Percentiles rank a stretch among this genome's conserved stretches.
phyloP scores from a whole-genome alignment of 53 echinoderm and acorn worm genomes.

The Actinopyga echinites region DNA sequence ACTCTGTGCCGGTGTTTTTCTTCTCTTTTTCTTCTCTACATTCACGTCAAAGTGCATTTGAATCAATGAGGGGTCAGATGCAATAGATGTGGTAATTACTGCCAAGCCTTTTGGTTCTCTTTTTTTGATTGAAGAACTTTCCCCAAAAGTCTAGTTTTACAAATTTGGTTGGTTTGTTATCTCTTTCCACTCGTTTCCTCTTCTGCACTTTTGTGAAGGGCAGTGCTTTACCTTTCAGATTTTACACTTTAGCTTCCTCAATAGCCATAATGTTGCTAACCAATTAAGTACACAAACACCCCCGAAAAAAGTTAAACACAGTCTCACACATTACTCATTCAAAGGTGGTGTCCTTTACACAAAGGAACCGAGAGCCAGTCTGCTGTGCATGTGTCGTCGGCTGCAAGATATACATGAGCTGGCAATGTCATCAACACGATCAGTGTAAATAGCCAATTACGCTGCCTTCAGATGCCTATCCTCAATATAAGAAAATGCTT shows the following conservation, averaged over 20 bases:
- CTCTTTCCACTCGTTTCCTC: too few species aligned
- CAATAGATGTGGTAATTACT: too few species aligned
- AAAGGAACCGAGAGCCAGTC: too few species aligned
- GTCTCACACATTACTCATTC: slow-evolving; percentile 24
- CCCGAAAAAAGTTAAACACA: background rate
- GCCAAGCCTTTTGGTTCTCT: too few species aligned
- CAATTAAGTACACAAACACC: background rate
- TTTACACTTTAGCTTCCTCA: background rate
- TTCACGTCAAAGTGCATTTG: too few species aligned
- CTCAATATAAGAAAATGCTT: background rate
- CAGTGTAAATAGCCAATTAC: slow-evolving; percentile 40
- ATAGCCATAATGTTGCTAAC: background rate
- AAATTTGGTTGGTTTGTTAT: too few species aligned
- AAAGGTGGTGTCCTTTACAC: background rate
- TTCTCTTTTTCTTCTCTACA: too few species aligned
- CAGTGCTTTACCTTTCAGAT: background rate
- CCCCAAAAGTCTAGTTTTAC: too few species aligned
- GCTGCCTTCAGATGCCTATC: slow-evolving; percentile 21
- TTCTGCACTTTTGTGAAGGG: too few species aligned
- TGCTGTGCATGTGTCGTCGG: background rate
- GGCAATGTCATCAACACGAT: background rate
- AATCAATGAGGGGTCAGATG: too few species aligned
- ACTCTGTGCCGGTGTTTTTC: too few species aligned
- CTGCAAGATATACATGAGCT: background rate
- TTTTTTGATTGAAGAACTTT: too few species aligned